Evolutionary conservation across 2,888 invertebrate species (phyloP).

Genomic region (Chymomyza fuscimana): DNA sequence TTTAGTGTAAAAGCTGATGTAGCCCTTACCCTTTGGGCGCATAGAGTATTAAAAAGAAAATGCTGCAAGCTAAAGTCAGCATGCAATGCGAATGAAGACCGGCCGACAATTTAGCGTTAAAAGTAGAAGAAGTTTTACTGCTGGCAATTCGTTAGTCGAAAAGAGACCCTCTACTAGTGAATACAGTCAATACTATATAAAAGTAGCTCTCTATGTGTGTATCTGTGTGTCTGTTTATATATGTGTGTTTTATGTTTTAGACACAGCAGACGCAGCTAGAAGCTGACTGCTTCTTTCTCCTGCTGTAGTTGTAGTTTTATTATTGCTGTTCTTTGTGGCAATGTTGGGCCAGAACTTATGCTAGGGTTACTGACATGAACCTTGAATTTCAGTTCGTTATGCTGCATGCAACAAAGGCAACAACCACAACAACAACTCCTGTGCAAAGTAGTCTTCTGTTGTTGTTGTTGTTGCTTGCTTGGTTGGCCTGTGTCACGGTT

Average conservation of each 20-base stretch:
- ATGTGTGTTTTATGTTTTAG: conserved; percentile 54
- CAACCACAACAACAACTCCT: conserved; percentile 17
- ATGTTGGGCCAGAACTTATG: conserved; percentile 50
- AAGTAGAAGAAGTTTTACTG: conserved; percentile 23
- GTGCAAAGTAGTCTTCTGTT: conserved; percentile 7
- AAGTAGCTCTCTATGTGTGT: conserved; percentile 18
- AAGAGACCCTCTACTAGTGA: conserved; percentile 21
- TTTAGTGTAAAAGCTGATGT: too few relatives aligned
- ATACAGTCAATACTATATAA: conserved; percentile 16
- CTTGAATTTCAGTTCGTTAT: conserved; percentile 69
- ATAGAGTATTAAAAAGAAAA: not conserved
- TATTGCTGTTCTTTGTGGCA: conserved; percentile 41
- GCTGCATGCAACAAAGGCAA: conserved; percentile 35
- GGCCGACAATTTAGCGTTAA: conserved; percentile 67
- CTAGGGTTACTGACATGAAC: conserved; percentile 75
- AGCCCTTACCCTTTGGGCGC: too few relatives aligned
- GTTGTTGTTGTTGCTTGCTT: conserved; percentile 19
- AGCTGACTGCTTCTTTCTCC: not conserved
- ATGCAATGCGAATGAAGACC: conserved; percentile 41
- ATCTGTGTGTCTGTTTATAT: conserved; percentile 15
- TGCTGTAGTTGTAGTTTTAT: conserved; percentile 44
- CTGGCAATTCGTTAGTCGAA: conserved; percentile 56
- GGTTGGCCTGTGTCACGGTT: conserved; percentile 53
- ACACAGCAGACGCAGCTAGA: conserved; percentile 45
- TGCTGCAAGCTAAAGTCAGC: conserved; percentile 29